Evolutionary conservation across 2,113 vertebrate genomes (phyloP), one percentile per base, ranked within the genome.

Genomic region (Bos indicus): DNA sequence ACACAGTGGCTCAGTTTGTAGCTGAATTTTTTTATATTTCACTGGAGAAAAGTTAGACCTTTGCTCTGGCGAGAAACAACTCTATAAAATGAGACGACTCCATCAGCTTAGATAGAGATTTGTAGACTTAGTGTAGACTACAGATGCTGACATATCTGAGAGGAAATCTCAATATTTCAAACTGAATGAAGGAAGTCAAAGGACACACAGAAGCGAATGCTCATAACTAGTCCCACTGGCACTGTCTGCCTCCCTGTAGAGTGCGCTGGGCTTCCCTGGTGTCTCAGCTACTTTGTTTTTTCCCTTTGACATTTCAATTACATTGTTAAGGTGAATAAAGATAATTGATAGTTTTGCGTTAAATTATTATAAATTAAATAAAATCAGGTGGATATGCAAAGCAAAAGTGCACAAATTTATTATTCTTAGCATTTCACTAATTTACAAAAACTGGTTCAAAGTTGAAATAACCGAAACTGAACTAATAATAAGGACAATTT

Each of bases 161-260:
- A 84, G 91, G 64, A 88, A 95, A 57, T 93, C 86, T 93, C 71
- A 62, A 1, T 80, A 71, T 94, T 91, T 98, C 54, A 87, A 48
- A 62, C 8, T 2, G 13, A 80, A 80, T 62, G 90, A 96, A 91
- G 93, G 89, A 96, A 91, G 91, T 93, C 36, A 80, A 93, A 60
- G 92, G 94, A 33, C 62, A 91, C 64, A 59, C 48, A 64, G 52
- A 67, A 51, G 11, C 19, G 56, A 36, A 82, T 77, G 28, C 51
- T 91, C 43, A 40, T 26, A 26, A 83, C 14, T 30, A 48, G 62
- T 74, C 83, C 59, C 30, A 46, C 13, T 6, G 51, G 56, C 26
- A 43, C 51, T 33, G 12, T 59, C 57, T 84, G 21, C 56, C 80
- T 86, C 59, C 26, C 14, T 43, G 3, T 12, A 51, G 77, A 48